phyloP scores from a whole-genome alignment of 2,888 invertebrate species.

The Piscicola geometra region DNA sequence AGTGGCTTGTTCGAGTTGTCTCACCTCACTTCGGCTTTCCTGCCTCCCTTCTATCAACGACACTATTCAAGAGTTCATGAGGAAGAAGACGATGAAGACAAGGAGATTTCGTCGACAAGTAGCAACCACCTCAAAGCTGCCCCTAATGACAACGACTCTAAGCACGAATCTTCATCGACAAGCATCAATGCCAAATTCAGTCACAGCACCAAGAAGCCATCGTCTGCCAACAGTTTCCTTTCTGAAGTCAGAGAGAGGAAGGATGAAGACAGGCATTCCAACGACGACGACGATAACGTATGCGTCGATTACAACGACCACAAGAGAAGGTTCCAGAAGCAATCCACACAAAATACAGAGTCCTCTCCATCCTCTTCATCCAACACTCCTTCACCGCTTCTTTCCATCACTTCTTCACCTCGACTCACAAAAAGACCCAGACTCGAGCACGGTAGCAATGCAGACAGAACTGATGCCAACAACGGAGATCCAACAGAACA shows the following conservation, averaged over 20 bases:
- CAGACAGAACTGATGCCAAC: no score
- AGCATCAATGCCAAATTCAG: no score
- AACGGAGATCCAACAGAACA: no score
- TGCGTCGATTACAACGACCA: no score
- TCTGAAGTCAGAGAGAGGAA: neutral
- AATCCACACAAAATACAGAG: no score
- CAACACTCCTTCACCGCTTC: no score
- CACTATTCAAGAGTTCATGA: neutral
- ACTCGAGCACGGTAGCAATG: no score
- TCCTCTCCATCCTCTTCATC: no score
- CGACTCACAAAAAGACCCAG: no score
- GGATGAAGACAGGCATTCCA: neutral
- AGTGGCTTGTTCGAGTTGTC: neutral
- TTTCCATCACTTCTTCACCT: no score
- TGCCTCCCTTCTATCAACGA: neutral
- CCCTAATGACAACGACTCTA: neutral
- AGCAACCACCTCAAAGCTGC: neutral
- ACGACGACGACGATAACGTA: neutral
- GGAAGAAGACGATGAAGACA: constrained; percentile 5
- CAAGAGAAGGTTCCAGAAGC: no score
- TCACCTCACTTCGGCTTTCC: neutral
- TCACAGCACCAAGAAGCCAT: neutral
- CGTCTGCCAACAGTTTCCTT: neutral
- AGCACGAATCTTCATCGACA: neutral
- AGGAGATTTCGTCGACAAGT: neutral